These are phyloP conservation scores for Pygoscelis adeliae DNA, from an alignment of 2,113 vertebrate species.

Conservation along the genomic window DNA sequence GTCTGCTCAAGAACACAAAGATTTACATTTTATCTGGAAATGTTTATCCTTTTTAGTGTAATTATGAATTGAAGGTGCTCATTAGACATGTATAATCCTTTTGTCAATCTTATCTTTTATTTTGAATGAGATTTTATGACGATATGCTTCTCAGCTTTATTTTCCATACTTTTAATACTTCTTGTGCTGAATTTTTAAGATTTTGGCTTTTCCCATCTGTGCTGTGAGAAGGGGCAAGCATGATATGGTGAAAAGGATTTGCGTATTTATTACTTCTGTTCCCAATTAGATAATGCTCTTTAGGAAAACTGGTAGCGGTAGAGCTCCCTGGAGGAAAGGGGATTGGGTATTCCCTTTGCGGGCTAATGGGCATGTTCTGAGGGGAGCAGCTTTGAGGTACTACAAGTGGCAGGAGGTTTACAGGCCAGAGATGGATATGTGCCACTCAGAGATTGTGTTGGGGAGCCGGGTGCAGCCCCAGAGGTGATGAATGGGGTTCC, in stretches of 20 bases:
- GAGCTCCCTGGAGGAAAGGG: not conserved
- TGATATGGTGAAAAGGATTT: fast-evolving
- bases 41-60: not conserved
- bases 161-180: not conserved
- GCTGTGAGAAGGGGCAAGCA: not conserved
- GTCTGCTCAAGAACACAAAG: not conserved
- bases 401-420: not conserved
- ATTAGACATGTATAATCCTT: not conserved
- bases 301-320: not conserved
- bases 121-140: not conserved
- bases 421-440: not conserved
- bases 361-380: fast-evolving
- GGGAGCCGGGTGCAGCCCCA: not conserved
- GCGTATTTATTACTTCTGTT: not conserved
- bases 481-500: not conserved
- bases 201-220: not conserved
- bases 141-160: not conserved
- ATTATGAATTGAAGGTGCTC: not conserved
- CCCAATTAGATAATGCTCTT: not conserved
- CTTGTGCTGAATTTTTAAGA: not conserved
- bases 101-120: not conserved
- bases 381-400: not conserved
- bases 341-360: fast-evolving
- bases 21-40: not conserved
- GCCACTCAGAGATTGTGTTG: not conserved